These are phyloP conservation scores for Synergus gifuensis DNA, from an alignment of 2,888 invertebrate genomes.

Conservation along the genomic window DNA sequence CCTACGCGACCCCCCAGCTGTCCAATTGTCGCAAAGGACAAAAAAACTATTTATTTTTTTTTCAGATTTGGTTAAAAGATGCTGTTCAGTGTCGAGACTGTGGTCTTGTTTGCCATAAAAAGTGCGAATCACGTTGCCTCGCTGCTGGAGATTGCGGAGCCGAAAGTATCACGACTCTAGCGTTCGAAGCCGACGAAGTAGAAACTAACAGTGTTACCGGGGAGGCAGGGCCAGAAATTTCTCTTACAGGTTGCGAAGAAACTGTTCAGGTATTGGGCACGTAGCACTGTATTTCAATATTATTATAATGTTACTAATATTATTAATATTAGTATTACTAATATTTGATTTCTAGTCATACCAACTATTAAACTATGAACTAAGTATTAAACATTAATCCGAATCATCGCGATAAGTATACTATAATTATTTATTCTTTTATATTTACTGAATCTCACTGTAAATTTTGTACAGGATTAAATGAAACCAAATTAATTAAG, in stretches of 20 bases:
- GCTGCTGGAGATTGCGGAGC: conserved; percentile 83
- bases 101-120: conserved; percentile 95
- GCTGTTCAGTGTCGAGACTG: conserved; percentile 95
- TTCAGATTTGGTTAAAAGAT: conserved; percentile 90
- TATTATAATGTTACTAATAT: neutral
- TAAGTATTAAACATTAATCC: neutral
- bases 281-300: conserved; percentile 67
- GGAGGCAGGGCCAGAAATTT: conserved; percentile 74
- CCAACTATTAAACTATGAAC: conserved; percentile 1
- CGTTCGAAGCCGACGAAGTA: conserved; percentile 73
- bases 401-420: neutral
- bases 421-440: conserved; percentile 3
- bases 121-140: conserved; percentile 94
- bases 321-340: conserved; percentile 1
- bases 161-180: conserved; percentile 69
- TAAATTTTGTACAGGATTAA: conserved; percentile 28
- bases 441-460: neutral
- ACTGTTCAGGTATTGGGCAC: conserved; percentile 76
- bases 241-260: conserved; percentile 75
- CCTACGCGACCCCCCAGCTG: no score
- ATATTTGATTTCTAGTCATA: neutral
- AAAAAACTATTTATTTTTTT: neutral
- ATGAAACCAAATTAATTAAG: conserved; percentile 25
- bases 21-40: no score
- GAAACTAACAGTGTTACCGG: conserved; percentile 66